Conservation (phyloP, 1,140 invertebrate species). For the Rhopalosiphum maidis region DNA sequence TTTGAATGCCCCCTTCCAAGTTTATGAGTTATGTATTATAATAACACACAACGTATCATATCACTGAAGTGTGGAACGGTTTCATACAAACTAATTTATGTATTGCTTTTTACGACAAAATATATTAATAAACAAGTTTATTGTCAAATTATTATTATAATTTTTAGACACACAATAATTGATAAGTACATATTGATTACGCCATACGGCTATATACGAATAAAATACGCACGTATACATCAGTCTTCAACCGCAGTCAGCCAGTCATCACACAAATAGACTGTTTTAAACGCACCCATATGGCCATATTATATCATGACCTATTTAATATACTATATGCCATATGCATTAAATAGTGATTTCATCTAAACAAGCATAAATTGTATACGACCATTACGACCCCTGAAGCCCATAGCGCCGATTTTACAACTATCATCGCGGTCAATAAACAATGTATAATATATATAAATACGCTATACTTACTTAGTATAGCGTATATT, state of each 20-base stretch:
- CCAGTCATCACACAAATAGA: not conserved
- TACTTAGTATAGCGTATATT: not conserved
- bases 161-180: too few relatives aligned
- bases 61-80: too few relatives aligned
- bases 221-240: not conserved
- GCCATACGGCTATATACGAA: too few relatives aligned
- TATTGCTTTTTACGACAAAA: too few relatives aligned
- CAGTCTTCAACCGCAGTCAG: not conserved
- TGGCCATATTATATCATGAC: not conserved
- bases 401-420: not conserved
- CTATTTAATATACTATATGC: not conserved
- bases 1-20: too few relatives aligned
- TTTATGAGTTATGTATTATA: too few relatives aligned
- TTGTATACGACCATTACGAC: not conserved
- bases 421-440: not conserved
- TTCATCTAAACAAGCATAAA: not conserved
- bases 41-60: too few relatives aligned
- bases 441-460: not conserved
- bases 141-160: too few relatives aligned
- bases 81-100: too few relatives aligned
- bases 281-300: not conserved
- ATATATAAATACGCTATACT: too few relatives aligned
- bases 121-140: too few relatives aligned
- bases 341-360: not conserved
- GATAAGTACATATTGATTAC: too few relatives aligned